Percentiles rank a stretch among this genome's conserved stretches.
phyloP scores from a whole-genome alignment of 2,797 vertebrate genomes.

The Jordanella pulchra region DNA sequence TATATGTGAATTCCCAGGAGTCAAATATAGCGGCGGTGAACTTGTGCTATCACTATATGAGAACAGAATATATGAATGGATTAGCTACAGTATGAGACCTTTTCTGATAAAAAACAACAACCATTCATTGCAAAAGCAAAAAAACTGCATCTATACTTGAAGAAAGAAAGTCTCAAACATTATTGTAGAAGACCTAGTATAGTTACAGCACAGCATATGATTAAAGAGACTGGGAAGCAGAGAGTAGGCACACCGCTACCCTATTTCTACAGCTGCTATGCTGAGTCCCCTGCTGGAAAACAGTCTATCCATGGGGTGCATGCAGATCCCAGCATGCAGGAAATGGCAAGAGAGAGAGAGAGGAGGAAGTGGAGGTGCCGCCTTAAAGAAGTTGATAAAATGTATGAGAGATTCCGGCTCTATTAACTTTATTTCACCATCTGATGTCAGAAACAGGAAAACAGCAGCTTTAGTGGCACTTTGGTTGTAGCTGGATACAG shows the following conservation, averaged over 20 bases:
- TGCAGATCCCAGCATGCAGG: slow-evolving; percentile 4
- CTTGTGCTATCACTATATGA: background rate
- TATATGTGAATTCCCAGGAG: background rate
- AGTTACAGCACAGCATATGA: background rate
- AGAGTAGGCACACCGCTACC: background rate
- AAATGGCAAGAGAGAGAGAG: background rate
- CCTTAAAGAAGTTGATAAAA: slow-evolving; percentile 3
- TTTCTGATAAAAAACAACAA: background rate
- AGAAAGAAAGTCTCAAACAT: background rate
- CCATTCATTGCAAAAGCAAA: too few species aligned
- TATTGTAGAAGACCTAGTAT: background rate
- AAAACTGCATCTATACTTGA: background rate
- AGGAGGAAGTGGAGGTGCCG: slow-evolving; percentile 5
- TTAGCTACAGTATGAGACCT: background rate
- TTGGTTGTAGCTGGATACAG: background rate
- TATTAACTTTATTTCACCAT: slow-evolving; percentile 7
- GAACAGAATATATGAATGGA: background rate
- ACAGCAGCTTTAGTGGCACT: background rate
- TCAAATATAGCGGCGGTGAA: background rate
- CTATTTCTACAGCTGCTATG: background rate
- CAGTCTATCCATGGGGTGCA: background rate
- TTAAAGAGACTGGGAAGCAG: background rate
- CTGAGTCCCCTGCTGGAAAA: background rate
- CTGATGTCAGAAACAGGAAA: slow-evolving; percentile 2
- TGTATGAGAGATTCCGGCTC: slow-evolving; percentile 2